A percentile compares a stretch with the other conserved stretches of the same genome.
phyloP scores from a whole-genome alignment of 2,797 vertebrate genomes.

The Chrysocyon brachyurus region DNA sequence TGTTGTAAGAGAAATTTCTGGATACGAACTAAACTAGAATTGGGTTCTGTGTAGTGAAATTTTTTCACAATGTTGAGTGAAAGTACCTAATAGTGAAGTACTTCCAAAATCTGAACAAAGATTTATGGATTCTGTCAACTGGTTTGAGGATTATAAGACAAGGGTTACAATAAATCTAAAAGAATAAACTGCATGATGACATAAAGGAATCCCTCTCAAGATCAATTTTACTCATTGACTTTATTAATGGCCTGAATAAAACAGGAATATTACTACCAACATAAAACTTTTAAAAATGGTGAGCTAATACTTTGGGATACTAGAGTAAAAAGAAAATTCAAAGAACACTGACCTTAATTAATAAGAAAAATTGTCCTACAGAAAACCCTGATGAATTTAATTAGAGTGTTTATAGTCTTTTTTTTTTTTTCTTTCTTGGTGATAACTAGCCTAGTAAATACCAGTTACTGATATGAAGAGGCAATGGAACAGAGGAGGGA shows the following conservation, averaged over 20 bases:
- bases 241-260: slow-evolving; percentile 39
- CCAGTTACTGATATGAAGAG: neutral
- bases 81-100: neutral
- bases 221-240: slow-evolving; percentile 31
- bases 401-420: neutral
- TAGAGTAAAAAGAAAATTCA: neutral
- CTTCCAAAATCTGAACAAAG: slow-evolving; percentile 41
- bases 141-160: neutral
- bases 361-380: neutral
- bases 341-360: neutral
- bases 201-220: neutral
- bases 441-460: neutral
- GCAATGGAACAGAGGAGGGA: neutral
- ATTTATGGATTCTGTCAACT: neutral
- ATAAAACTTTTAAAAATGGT: slow-evolving; percentile 48
- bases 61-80: neutral
- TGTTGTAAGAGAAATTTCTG: slow-evolving; percentile 38
- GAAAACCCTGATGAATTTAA: neutral
- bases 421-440: neutral
- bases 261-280: neutral
- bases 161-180: slow-evolving; percentile 1
- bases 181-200: neutral
- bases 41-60: neutral
- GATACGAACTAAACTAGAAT: slow-evolving; percentile 23
- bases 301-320: neutral